Evolutionary conservation across 1,140 invertebrate genomes (phyloP).

Genomic region (Orchestia grillus): DNA sequence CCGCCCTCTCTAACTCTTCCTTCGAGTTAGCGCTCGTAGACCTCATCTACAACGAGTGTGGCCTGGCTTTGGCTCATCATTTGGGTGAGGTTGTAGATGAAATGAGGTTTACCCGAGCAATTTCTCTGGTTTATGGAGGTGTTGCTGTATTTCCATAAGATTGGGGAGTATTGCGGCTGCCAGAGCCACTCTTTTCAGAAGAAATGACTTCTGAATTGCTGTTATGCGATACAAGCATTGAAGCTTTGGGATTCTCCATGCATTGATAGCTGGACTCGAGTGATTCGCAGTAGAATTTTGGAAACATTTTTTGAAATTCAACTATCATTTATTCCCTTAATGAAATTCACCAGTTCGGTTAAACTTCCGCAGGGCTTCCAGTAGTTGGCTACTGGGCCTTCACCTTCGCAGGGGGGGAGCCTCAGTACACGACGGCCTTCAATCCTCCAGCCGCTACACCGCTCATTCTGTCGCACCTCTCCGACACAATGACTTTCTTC

Average conservation of each 20-base stretch:
- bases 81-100: conserved; percentile 16
- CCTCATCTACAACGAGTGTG: conserved; percentile 69
- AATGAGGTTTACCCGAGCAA: too few relatives aligned
- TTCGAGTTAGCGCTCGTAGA: conserved; percentile 69
- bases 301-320: too few relatives aligned
- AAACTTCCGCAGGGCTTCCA: conserved; percentile 59
- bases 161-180: background rate
- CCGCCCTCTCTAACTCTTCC: conserved; percentile 61
- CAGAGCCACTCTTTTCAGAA: background rate
- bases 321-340: background rate
- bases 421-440: conserved; percentile 69
- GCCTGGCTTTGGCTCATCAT: conserved; percentile 68
- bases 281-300: too few relatives aligned
- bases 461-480: conserved; percentile 68
- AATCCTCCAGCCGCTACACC: conserved; percentile 69
- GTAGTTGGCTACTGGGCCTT: conserved; percentile 69
- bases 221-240: too few relatives aligned
- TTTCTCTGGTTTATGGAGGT: too few relatives aligned
- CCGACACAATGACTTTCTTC: conserved; percentile 68
- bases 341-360: background rate
- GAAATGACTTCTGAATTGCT: background rate
- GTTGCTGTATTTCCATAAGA: too few relatives aligned
- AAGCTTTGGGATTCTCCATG: too few relatives aligned
- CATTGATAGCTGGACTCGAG: too few relatives aligned
- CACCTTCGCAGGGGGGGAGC: conserved; percentile 68